Percentiles rank a stretch among this genome's conserved stretches.
These are phyloP conservation scores for Drosophila kurseongensis DNA, from an alignment of 1,140 invertebrate species.

Conservation along the genomic window DNA sequence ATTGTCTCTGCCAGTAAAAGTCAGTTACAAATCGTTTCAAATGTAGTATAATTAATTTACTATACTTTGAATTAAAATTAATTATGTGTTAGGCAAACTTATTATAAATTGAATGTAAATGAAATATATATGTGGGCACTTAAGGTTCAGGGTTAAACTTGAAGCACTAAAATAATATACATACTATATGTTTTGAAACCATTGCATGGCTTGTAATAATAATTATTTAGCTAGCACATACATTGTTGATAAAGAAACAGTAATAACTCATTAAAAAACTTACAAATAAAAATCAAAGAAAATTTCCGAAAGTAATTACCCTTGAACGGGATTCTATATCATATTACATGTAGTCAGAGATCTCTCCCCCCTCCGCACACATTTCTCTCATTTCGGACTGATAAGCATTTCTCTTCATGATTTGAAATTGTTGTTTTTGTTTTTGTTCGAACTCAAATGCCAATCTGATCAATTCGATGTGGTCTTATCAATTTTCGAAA, in stretches of 20 bases:
- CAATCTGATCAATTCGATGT: slow-evolving; percentile 35
- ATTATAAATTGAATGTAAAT: no score
- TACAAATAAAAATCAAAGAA: neutral
- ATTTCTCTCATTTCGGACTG: slow-evolving; percentile 1
- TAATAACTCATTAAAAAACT: neutral
- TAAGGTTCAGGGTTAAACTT: no score
- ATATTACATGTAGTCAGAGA: neutral
- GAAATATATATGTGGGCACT: no score
- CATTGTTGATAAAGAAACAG: neutral
- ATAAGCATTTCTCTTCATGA: slow-evolving; percentile 5
- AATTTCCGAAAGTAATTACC: neutral
- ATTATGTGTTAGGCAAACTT: no score
- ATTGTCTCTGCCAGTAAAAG: neutral
- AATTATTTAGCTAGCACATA: neutral
- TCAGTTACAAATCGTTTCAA: no score
- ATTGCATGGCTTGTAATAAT: neutral
- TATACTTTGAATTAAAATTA: no score
- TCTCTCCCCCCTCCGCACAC: neutral
- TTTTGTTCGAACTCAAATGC: slow-evolving; percentile 37
- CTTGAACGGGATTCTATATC: neutral
- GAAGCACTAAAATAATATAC: no score
- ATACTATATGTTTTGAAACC: no score
- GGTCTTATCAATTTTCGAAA: slow-evolving; percentile 74
- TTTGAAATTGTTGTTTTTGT: slow-evolving; percentile 5
- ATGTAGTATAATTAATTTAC: no score